These are phyloP conservation scores for Taurulus bubalis DNA, from an alignment of 2,113 vertebrate genomes.

Conservation along the genomic window DNA sequence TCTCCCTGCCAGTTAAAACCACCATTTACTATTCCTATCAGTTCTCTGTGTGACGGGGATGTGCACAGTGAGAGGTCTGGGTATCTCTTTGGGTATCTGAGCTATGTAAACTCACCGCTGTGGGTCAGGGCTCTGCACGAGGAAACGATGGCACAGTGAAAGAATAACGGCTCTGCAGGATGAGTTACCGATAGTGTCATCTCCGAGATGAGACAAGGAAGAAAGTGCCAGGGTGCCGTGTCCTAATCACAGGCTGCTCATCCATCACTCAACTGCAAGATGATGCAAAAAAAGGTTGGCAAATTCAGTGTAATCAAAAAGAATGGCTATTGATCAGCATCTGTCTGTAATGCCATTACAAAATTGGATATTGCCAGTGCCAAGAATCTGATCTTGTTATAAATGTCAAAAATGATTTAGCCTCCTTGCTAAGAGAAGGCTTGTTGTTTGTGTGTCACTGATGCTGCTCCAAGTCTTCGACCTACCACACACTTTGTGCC, in stretches of 20 bases:
- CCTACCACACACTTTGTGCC: slow-evolving; percentile 35
- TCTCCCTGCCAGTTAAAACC: slow-evolving; percentile 66
- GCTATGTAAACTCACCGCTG: slow-evolving; percentile 83
- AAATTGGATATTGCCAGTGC: neutral
- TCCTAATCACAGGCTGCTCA: slow-evolving; percentile 41
- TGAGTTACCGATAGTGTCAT: slow-evolving; percentile 62
- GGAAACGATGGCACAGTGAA: slow-evolving; percentile 34
- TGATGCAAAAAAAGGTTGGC: neutral
- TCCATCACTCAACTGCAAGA: slow-evolving; percentile 21
- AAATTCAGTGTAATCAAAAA: slow-evolving; percentile 10
- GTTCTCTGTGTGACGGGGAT: slow-evolving; percentile 57
- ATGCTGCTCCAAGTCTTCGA: slow-evolving; percentile 22
- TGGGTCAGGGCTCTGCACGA: slow-evolving; percentile 56
- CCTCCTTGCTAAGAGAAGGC: slow-evolving; percentile 5
- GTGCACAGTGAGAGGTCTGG: slow-evolving; percentile 43
- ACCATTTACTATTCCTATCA: slow-evolving; percentile 73
- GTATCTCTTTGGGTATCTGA: slow-evolving; percentile 76
- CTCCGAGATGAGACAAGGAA: slow-evolving; percentile 26
- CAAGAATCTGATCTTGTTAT: neutral
- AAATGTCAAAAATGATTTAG: slow-evolving; percentile 5
- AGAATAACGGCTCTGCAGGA: slow-evolving; percentile 26
- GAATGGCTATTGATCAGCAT: slow-evolving; percentile 16
- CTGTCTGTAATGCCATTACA: neutral
- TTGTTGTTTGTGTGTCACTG: slow-evolving; percentile 36
- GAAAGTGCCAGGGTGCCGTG: slow-evolving; percentile 29